Evolutionary conservation across 2,113 vertebrate genomes (phyloP), one percentile per base, ranked within the genome.

Genomic region (Ptyas mucosa): DNA sequence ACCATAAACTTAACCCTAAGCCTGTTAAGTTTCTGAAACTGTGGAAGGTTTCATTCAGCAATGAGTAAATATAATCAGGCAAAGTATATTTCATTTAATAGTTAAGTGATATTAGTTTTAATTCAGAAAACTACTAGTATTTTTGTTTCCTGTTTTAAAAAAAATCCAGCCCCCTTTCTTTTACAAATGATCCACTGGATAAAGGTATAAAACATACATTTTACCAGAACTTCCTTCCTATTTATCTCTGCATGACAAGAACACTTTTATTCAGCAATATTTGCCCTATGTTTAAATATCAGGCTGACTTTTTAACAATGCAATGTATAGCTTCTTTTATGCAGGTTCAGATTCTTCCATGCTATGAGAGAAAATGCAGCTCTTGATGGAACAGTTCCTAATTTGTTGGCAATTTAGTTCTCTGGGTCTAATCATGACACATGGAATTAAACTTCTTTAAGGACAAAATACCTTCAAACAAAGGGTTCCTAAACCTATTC

Each of bases 391-490:
- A 97, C 93, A 91, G 96, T 95, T 96, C 96, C 93, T 94, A 64
- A 29, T 14, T 14, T 88, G 93, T 2, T 87, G 57, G 94, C 3
- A 91, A 94, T 96, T 94, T 94, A 85, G 90, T 24, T 94, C 1
- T 85, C 94, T 91, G 26, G 15, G 93, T 94, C 96, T 98, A 97
- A 98, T 97, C 61, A 89, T 95, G 94, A 94, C 94, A 95, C 96
- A 96, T 96, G 95, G 97, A 97, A 98, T 98, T 98, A 98, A 98
- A 98, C 98, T 98, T 98, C 97, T 98, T 98, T 98, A 99, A 97
- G 98, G 98, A 97, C 93, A 97, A 97, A 98, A 98, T 98, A 98
- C 98, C 98, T 98, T 10, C 98, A 98, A 97, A 97, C 97, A 97
- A 97, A 98, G 96, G 96, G 89, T 97, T 97, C 97, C 97, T 97